Evolutionary conservation across 35 echinoderm and acorn worm species (phyloP), one percentile per base, ranked within the genome.

Genomic region (Acanthaster planci): DNA sequence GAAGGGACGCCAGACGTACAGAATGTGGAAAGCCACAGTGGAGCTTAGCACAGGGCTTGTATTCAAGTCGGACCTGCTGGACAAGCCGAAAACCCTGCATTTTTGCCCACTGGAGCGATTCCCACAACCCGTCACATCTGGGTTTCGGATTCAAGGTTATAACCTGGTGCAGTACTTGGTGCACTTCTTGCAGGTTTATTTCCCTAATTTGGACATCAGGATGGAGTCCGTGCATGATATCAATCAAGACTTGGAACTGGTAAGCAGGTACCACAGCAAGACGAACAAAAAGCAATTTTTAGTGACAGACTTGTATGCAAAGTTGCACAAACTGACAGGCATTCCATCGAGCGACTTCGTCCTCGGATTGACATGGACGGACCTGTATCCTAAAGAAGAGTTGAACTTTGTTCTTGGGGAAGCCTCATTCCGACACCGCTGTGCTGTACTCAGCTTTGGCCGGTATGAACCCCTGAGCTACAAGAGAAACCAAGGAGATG

Each of bases 351-450:
- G 60, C 22, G 84, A 90, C 55, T 93, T 87, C 59, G 87, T 97
- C 22, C 75, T 97, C 1, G 95, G 87, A 1, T 52, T 93, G 1
- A 93, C 95, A 0, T 97, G 95, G 95, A 97, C 95, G n/a, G 95
- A 97, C 31, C 85, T 97, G 21, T 97, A 97, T 32, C 95, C 95
- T 1, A 84, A 31, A 2, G 88, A 97, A 32, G 91, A 97, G 2
- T 37, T 97, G 76, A 97, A 97, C 53, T 97, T 97, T 93, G 95
- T 93, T 7, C 76, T 97, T 15, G 95, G 95, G 54, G 95, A 97
- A 67, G 91, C 95, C 0, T 89, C 84, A 5, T 85, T 80, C n/a
- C 76, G 59, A 35, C 79, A 85, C 32, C 84, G 85, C 1, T 91
- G 84, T 67, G 95, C 91, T 2, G 86, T 97, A n/a, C 90, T 97